These are phyloP conservation scores for Elymnias hypermnestra DNA, from an alignment of 1,140 invertebrate genomes.

Conservation along the genomic window DNA sequence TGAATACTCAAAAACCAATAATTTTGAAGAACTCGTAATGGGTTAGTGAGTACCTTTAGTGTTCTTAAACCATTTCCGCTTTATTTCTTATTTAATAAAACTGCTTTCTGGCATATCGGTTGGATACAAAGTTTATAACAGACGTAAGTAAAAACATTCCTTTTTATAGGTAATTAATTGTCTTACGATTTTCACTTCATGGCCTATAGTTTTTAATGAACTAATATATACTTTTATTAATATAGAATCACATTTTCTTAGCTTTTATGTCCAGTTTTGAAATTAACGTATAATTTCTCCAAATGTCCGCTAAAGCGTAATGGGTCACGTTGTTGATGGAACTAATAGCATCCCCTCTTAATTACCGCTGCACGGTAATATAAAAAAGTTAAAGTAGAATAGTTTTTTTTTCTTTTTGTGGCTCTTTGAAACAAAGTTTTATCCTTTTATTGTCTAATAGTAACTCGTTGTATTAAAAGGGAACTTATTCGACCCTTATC, in stretches of 20 bases:
- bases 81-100: too few relatives aligned
- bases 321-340: constrained; percentile 31
- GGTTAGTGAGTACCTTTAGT: too few relatives aligned
- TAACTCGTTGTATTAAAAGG: constrained; percentile 25
- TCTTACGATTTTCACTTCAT: too few relatives aligned
- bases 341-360: constrained; percentile 37
- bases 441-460: constrained; percentile 22
- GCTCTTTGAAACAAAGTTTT: constrained; percentile 33
- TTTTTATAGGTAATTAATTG: neutral
- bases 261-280: neutral
- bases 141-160: neutral
- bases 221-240: too few relatives aligned
- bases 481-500: constrained; percentile 9
- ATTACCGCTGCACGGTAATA: constrained; percentile 47
- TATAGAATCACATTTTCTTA: neutral
- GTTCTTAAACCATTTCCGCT: too few relatives aligned
- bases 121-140: neutral
- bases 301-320: constrained; percentile 15
- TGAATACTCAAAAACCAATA: too few relatives aligned
- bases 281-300: neutral
- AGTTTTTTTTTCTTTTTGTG: constrained; percentile 36
- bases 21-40: too few relatives aligned
- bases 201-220: too few relatives aligned
- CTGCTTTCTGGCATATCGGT: too few relatives aligned
- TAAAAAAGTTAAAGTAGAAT: constrained; percentile 37